Percentiles rank a stretch among this genome's conserved stretches.
phyloP scores from a whole-genome alignment of 1,140 invertebrate species.

The Ceratosolen fusciceps region DNA sequence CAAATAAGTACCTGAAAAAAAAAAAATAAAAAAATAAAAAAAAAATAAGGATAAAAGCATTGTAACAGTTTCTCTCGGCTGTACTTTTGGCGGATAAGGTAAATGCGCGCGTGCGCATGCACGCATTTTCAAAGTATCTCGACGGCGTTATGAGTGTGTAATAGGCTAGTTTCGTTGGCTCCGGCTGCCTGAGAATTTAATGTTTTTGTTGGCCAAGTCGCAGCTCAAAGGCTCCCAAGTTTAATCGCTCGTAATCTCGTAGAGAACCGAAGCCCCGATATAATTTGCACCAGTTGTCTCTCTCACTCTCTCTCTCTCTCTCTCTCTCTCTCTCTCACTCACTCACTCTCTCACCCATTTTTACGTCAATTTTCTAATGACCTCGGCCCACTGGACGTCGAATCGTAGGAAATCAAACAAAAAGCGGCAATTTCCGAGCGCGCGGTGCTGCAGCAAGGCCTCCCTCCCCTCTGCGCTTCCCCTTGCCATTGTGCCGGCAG shows the following conservation, averaged over 20 bases:
- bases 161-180: no score
- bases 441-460: neutral
- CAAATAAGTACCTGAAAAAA: no score
- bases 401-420: neutral
- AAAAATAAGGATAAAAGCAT: no score
- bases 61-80: no score
- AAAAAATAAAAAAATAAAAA: no score
- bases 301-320: neutral
- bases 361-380: neutral
- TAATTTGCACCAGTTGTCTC: neutral
- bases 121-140: no score
- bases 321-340: no score
- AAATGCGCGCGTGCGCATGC: no score
- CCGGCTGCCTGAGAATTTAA: no score
- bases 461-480: neutral
- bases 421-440: neutral
- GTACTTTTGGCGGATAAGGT: no score
- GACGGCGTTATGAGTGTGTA: no score
- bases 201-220: neutral
- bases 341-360: neutral
- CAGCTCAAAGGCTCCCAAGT: neutral
- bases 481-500: neutral
- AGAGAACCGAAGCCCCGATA: neutral
- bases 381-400: neutral
- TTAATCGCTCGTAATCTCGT: neutral